These are phyloP conservation scores for Sclerodermus sp. DNA, from an alignment of 2,888 invertebrate species.

Conservation along the genomic window DNA sequence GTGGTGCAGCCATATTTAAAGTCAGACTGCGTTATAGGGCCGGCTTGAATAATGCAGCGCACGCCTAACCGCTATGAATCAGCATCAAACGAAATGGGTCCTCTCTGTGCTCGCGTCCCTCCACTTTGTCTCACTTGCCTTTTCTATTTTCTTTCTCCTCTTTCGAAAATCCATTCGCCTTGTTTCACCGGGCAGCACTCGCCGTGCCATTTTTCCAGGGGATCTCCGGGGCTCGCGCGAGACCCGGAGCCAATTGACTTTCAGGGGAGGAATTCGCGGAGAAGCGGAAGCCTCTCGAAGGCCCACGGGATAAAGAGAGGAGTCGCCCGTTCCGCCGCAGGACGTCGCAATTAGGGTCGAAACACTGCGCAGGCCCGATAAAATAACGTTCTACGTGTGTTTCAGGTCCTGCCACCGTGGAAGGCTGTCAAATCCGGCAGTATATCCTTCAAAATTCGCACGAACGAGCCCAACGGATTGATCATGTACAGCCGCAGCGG, in stretches of 20 bases:
- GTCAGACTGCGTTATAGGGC: slow-evolving; percentile 16
- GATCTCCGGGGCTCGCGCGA: no score
- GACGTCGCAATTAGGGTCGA: no score
- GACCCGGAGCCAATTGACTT: no score
- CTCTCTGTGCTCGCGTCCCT: slow-evolving; percentile 14
- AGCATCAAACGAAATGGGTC: slow-evolving; percentile 32
- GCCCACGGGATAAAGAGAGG: no score
- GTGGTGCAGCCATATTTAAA: slow-evolving; percentile 26
- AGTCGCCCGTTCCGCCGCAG: no score
- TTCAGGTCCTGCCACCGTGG: slow-evolving; percentile 86
- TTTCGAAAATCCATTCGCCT: no score
- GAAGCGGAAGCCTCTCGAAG: no score
- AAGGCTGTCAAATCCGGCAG: slow-evolving; percentile 87
- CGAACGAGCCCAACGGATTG: slow-evolving; percentile 92
- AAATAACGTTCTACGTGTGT: slow-evolving; percentile 17
- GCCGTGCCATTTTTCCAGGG: no score
- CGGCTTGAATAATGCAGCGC: slow-evolving; percentile 35
- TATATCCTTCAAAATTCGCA: slow-evolving; percentile 92
- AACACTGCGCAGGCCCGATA: no score
- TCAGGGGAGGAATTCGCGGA: no score
- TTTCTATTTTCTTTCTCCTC: no score
- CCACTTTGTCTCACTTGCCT: background rate
- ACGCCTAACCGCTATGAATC: slow-evolving; percentile 37
- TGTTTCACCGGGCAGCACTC: no score
- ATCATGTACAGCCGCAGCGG: slow-evolving; percentile 87